These are phyloP conservation scores for Bradynema listronoti DNA, from an alignment of 1,140 invertebrate genomes.

Conservation along the genomic window DNA sequence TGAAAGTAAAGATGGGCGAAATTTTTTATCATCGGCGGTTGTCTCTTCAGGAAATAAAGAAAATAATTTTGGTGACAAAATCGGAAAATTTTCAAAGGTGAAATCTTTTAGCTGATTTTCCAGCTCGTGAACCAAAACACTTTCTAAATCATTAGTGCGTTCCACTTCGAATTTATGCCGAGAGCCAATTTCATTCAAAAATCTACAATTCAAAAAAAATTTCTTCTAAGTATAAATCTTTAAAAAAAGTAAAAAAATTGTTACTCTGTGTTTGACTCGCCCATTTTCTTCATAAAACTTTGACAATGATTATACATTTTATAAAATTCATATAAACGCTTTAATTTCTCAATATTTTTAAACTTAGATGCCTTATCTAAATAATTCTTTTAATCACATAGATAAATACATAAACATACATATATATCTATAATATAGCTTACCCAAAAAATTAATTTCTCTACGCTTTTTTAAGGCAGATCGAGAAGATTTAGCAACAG, in stretches of 20 bases:
- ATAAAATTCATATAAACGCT: conserved; percentile 16
- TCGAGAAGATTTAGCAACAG: no score
- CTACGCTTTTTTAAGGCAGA: no score
- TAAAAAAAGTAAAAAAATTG: neutral
- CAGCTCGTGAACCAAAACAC: conserved; percentile 3
- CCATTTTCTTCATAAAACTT: conserved; percentile 14
- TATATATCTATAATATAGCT: no score
- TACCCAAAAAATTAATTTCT: no score
- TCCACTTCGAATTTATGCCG: conserved; percentile 2
- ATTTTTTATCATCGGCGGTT: neutral
- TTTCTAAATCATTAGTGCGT: neutral
- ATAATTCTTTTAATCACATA: no score
- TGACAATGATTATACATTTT: conserved; percentile 18
- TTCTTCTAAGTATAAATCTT: conserved; percentile 3
- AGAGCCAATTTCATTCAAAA: neutral
- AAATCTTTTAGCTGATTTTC: neutral
- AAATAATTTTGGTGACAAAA: conserved; percentile 4
- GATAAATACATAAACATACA: no score
- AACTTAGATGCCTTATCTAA: no score
- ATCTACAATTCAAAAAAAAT: no score
- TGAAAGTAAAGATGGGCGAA: neutral
- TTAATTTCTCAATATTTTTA: conserved; percentile 22
- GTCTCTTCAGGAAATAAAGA: conserved; percentile 7
- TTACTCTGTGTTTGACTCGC: conserved; percentile 19
- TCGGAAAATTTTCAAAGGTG: conserved; percentile 7